A percentile compares a stretch with the other conserved stretches of the same genome.
Evolutionary conservation across 2,888 invertebrate genomes (phyloP).

Genomic region (Epinotia brunnichana): DNA sequence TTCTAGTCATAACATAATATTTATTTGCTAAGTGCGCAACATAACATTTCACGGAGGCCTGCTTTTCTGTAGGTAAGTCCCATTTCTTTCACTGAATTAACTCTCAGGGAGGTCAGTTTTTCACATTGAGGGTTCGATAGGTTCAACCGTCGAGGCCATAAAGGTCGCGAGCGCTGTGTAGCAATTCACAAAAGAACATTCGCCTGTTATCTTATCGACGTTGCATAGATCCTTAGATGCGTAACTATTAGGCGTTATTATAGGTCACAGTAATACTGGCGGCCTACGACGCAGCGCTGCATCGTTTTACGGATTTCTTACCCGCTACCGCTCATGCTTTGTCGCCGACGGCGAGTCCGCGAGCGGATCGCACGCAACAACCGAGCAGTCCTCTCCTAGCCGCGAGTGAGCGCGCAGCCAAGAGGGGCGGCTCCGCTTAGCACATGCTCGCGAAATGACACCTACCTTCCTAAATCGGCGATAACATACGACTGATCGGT

Average conservation of each 20-base stretch:
- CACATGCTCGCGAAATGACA: conserved; percentile 78
- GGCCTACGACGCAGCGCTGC: neutral
- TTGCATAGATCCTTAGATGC: neutral
- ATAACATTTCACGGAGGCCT: neutral
- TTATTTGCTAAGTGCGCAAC: neutral
- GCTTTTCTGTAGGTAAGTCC: neutral
- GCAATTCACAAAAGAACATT: neutral
- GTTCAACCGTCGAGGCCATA: conserved; percentile 12
- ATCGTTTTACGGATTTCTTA: conserved; percentile 1
- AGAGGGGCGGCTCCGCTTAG: conserved; percentile 67
- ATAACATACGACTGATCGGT: conserved; percentile 71
- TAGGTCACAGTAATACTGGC: neutral
- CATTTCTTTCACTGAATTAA: neutral
- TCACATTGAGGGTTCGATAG: neutral
- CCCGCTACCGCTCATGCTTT: conserved; percentile 46
- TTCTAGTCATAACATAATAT: neutral
- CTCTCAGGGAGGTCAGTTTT: neutral
- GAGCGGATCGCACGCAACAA: conserved; percentile 61
- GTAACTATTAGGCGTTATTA: neutral
- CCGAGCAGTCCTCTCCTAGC: conserved; percentile 73
- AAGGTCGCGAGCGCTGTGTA: conserved; percentile 50
- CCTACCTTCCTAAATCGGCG: conserved; percentile 64
- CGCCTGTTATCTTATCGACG: neutral
- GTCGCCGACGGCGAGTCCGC: conserved; percentile 47
- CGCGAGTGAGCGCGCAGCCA: conserved; percentile 82